phyloP scores from a whole-genome alignment of 2,888 invertebrate genomes.

The Macroteleia sp. region DNA sequence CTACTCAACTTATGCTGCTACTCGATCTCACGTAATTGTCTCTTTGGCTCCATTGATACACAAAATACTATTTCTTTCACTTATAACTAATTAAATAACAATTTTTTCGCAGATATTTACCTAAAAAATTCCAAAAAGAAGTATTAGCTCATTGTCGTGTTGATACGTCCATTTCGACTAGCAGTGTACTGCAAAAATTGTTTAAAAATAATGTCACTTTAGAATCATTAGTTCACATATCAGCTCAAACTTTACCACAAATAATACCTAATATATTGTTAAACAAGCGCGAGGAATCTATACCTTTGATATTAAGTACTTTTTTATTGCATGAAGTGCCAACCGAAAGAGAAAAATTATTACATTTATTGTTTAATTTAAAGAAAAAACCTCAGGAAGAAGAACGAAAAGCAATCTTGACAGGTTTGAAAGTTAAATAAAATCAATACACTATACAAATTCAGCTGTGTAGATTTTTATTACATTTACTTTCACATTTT shows the following conservation, averaged over 20 bases:
- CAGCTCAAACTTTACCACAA: conserved; percentile 86
- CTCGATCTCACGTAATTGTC: no score
- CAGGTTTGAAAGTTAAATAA: conserved; percentile 84
- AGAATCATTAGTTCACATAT: conserved; percentile 84
- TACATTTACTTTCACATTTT: no score
- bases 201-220: conserved; percentile 80
- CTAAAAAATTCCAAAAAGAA: conserved; percentile 85
- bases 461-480: no score
- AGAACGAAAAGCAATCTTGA: conserved; percentile 86
- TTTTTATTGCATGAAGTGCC: conserved; percentile 86
- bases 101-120: conserved; percentile 83
- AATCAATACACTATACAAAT: no score
- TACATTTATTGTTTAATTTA: conserved; percentile 88
- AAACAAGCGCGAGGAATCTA: conserved; percentile 88
- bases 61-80: no score
- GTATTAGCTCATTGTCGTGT: conserved; percentile 85
- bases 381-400: conserved; percentile 89
- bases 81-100: no score
- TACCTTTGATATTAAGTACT: conserved; percentile 87
- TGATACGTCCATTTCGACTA: conserved; percentile 79
- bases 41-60: no score
- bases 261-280: conserved; percentile 89
- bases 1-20: no score
- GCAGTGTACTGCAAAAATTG: conserved; percentile 79
- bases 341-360: conserved; percentile 86